These are phyloP conservation scores for Marmota flaviventris DNA, from an alignment of 2,113 vertebrate genomes.

Conservation along the genomic window DNA sequence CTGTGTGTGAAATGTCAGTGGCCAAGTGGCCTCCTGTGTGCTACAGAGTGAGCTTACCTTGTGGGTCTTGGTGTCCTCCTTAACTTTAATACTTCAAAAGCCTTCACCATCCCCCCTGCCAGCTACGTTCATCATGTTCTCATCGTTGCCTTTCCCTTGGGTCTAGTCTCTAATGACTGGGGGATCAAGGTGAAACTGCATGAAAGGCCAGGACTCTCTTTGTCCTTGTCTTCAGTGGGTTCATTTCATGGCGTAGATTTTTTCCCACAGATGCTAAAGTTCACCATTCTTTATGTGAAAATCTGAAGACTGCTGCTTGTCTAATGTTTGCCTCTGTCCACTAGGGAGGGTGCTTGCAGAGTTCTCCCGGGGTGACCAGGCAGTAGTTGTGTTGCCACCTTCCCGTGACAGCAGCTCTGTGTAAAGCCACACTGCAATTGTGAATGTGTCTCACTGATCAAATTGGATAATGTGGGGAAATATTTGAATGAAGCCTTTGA, in stretches of 20 bases:
- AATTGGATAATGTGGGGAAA: constrained; percentile 18
- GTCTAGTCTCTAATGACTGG: neutral
- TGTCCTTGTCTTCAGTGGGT: neutral
- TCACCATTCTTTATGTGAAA: neutral
- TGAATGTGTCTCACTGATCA: constrained; percentile 72
- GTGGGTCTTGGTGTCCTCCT: neutral
- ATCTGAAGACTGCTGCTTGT: constrained; percentile 38
- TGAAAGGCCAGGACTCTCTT: neutral
- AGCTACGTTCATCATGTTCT: neutral
- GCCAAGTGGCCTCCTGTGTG: neutral
- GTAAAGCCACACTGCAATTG: constrained; percentile 74
- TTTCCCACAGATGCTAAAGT: neutral
- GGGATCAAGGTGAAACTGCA: neutral
- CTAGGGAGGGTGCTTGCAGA: constrained; percentile 51
- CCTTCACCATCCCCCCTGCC: neutral
- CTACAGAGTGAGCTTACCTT: neutral
- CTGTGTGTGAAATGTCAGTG: neutral
- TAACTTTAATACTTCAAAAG: neutral
- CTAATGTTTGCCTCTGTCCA: constrained; percentile 26
- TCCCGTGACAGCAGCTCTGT: constrained; percentile 78
- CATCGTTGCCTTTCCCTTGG: neutral
- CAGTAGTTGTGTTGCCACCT: constrained; percentile 61
- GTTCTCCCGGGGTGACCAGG: constrained; percentile 72
- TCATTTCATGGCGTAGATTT: neutral
- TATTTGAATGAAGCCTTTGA: neutral